Conservation (phyloP, 1,140 invertebrate genomes). For the Cheumatopsyche charites region DNA sequence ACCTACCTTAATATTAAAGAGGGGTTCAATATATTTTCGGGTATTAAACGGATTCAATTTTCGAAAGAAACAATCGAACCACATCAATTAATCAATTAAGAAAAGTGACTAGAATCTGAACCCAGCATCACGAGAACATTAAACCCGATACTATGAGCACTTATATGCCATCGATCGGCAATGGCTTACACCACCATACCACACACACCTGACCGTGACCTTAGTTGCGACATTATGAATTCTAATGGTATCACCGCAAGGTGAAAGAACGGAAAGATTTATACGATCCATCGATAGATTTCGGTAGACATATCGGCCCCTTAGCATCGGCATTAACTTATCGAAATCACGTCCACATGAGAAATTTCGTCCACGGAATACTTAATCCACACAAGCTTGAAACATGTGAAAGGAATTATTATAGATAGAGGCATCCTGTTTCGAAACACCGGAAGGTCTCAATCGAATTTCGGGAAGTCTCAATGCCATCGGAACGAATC, state of each 20-base stretch:
- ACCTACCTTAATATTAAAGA: no score
- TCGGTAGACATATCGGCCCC: slow-evolving; percentile 10
- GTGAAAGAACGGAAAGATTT: slow-evolving; percentile 7
- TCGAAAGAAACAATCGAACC: no score
- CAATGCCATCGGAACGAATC: background rate
- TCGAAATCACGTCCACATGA: background rate
- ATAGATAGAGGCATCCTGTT: slow-evolving; percentile 8
- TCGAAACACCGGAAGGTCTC: slow-evolving; percentile 5
- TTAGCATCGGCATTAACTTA: background rate
- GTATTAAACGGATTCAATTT: no score
- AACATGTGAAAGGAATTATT: background rate
- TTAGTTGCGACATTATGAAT: background rate
- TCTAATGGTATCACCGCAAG: background rate
- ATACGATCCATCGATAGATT: background rate
- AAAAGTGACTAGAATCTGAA: no score
- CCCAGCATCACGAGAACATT: no score
- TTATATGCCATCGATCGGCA: no score
- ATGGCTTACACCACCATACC: no score
- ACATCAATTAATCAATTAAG: no score
- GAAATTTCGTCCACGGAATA: background rate
- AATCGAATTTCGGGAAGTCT: slow-evolving; percentile 22
- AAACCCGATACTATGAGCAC: no score
- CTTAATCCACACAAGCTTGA: background rate
- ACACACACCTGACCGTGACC: slow-evolving; percentile 5
- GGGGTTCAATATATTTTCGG: no score